phyloP scores from a whole-genome alignment of 2,797 vertebrate genomes.

The Oryzias sinensis region DNA sequence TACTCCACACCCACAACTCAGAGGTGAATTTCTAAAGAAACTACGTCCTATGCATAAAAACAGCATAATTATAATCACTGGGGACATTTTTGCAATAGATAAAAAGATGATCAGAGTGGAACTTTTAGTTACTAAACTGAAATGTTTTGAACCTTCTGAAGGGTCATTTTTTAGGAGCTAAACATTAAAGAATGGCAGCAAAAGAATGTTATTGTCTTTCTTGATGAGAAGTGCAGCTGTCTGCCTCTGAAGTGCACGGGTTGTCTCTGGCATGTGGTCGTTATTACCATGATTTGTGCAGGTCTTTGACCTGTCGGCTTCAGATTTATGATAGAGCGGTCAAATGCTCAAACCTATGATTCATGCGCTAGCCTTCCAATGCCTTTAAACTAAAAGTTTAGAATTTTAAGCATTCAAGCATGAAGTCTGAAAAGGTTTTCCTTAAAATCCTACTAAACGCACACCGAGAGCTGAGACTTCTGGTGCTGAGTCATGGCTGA shows the following conservation, averaged over 20 bases:
- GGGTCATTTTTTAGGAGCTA: slow-evolving; percentile 2
- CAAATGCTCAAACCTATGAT: background rate
- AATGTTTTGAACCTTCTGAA: background rate
- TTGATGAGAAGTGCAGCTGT: background rate
- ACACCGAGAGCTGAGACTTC: slow-evolving; percentile 23
- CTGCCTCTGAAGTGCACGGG: slow-evolving; percentile 1
- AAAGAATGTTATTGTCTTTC: background rate
- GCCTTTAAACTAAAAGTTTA: slow-evolving; percentile 14
- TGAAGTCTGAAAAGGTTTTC: slow-evolving; percentile 12
- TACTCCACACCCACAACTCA: no score
- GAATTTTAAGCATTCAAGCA: slow-evolving; percentile 1
- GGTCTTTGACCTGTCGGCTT: slow-evolving; percentile 2
- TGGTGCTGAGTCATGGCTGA: slow-evolving; percentile 32
- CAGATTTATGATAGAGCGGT: background rate
- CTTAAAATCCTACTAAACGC: slow-evolving; percentile 10
- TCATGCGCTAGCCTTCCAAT: background rate
- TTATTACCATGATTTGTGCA: slow-evolving; percentile 17
- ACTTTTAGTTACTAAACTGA: no score
- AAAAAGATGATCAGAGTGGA: no score
- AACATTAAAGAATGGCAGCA: slow-evolving; percentile 1
- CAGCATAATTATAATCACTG: no score
- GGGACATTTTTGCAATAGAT: no score
- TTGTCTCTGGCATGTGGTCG: slow-evolving; percentile 2
- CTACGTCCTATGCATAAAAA: no score
- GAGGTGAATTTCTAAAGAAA: no score